A percentile compares a stretch with the other conserved stretches of the same genome.
Conservation (phyloP, 2,888 invertebrate species). For the Baronia brevicornis region DNA sequence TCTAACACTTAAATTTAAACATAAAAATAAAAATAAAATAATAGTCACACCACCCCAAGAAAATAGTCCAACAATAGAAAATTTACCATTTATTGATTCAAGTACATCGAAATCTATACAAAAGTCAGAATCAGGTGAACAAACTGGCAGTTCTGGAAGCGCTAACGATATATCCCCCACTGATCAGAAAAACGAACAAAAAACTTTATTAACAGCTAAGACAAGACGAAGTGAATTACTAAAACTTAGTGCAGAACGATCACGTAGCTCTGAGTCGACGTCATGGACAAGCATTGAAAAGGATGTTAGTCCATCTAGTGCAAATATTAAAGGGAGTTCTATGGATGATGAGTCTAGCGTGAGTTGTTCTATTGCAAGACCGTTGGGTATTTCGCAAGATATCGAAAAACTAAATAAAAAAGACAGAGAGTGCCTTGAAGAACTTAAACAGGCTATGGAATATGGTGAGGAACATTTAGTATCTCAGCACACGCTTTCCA, state of each 20-base stretch:
- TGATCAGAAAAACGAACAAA: slow-evolving; percentile 50
- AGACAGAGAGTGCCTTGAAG: slow-evolving; percentile 77
- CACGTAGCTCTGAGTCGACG: slow-evolving; percentile 85
- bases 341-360: slow-evolving; percentile 83
- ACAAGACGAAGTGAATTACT: slow-evolving; percentile 72
- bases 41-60: slow-evolving; percentile 78
- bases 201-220: slow-evolving; percentile 59
- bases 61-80: slow-evolving; percentile 76
- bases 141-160: slow-evolving; percentile 62
- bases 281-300: slow-evolving; percentile 89
- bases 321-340: slow-evolving; percentile 79
- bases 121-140: slow-evolving; percentile 61
- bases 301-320: slow-evolving; percentile 77
- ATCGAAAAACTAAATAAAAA: slow-evolving; percentile 79
- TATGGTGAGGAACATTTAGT: slow-evolving; percentile 67
- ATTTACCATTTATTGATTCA: slow-evolving; percentile 63
- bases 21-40: slow-evolving; percentile 73
- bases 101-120: slow-evolving; percentile 52
- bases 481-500: slow-evolving; percentile 58
- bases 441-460: slow-evolving; percentile 75
- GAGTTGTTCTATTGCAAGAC: slow-evolving; percentile 86
- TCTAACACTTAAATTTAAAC: slow-evolving; percentile 60
- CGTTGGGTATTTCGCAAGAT: slow-evolving; percentile 85
- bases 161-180: slow-evolving; percentile 58
- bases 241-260: slow-evolving; percentile 83